A percentile compares a stretch with the other conserved stretches of the same genome.
phyloP scores from a whole-genome alignment of 2,113 vertebrate species.

The Pyxicephalus adspersus region DNA sequence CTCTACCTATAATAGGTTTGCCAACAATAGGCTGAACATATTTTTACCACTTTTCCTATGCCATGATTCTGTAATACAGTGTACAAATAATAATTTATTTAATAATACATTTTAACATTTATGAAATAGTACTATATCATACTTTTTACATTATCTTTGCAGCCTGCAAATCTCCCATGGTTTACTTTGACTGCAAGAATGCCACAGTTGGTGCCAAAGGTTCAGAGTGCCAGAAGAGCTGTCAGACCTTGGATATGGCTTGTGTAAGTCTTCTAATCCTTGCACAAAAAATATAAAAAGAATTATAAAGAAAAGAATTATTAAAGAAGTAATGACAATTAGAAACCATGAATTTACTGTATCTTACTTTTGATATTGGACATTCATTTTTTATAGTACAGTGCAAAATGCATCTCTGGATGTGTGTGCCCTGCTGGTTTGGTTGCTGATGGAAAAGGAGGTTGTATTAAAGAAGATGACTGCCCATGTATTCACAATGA shows the following conservation, averaged over 20 bases:
- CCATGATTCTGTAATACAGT: too few relatives aligned
- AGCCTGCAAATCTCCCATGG: slow-evolving; percentile 80
- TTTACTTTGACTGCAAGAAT: slow-evolving; percentile 79
- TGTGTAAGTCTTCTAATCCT: slow-evolving; percentile 79
- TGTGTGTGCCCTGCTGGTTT: slow-evolving; percentile 85
- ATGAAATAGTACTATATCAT: background rate
- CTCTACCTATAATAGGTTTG: too few relatives aligned
- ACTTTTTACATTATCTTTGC: slow-evolving; percentile 38
- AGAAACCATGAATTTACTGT: too few relatives aligned
- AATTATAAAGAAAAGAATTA: too few relatives aligned
- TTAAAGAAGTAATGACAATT: background rate
- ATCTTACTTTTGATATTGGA: background rate
- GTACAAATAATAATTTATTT: too few relatives aligned
- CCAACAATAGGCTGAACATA: too few relatives aligned
- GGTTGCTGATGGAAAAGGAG: slow-evolving; percentile 77
- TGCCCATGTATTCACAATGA: slow-evolving; percentile 92
- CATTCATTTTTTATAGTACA: slow-evolving; percentile 73
- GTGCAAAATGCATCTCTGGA: slow-evolving; percentile 80
- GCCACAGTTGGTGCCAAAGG: slow-evolving; percentile 68
- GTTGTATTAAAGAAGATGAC: slow-evolving; percentile 73
- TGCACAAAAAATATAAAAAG: background rate
- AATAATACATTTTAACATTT: too few relatives aligned
- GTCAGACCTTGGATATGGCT: slow-evolving; percentile 84
- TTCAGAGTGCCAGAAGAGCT: slow-evolving; percentile 88
- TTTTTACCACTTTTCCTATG: too few relatives aligned